Conservation (phyloP, 2,113 vertebrate species). For the Hippocampus guttulatus region DNA sequence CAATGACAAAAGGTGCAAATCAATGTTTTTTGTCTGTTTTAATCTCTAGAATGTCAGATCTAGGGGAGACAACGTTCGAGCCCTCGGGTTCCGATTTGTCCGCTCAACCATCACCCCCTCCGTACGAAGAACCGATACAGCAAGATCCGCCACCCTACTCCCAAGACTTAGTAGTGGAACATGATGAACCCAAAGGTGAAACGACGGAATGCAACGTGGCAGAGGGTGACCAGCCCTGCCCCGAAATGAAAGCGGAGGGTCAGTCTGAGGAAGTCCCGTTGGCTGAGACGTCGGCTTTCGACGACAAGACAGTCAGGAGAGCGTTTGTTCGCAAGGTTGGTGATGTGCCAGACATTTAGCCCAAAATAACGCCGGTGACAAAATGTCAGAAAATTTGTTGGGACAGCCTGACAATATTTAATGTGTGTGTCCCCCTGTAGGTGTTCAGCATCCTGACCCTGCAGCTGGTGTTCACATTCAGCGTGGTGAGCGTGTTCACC, state of each 20-base stretch:
- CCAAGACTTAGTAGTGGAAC: neutral
- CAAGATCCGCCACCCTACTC: slow-evolving; percentile 46
- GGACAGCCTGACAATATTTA: no score
- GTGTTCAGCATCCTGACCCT: slow-evolving; percentile 69
- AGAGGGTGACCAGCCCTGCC: slow-evolving; percentile 14
- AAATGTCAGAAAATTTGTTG: neutral
- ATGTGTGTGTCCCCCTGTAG: slow-evolving; percentile 21
- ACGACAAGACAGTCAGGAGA: slow-evolving; percentile 54
- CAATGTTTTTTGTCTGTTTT: neutral
- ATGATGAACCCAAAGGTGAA: slow-evolving; percentile 7
- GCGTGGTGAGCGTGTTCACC: slow-evolving; percentile 70
- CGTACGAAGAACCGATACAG: neutral
- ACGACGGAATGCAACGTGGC: neutral
- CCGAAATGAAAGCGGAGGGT: slow-evolving; percentile 9
- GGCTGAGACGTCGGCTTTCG: slow-evolving; percentile 20
- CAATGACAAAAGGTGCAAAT: neutral
- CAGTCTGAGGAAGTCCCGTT: neutral
- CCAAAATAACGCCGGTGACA: neutral
- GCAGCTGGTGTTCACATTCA: slow-evolving; percentile 73
- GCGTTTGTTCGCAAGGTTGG: slow-evolving; percentile 69
- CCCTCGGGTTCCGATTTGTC: neutral
- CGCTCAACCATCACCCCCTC: slow-evolving; percentile 11
- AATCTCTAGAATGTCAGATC: neutral
- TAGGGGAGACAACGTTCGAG: neutral
- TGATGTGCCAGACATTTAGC: neutral